Evolutionary conservation across 2,797 vertebrate species (phyloP).

Genomic region (Typhlichthys eigenmanni): DNA sequence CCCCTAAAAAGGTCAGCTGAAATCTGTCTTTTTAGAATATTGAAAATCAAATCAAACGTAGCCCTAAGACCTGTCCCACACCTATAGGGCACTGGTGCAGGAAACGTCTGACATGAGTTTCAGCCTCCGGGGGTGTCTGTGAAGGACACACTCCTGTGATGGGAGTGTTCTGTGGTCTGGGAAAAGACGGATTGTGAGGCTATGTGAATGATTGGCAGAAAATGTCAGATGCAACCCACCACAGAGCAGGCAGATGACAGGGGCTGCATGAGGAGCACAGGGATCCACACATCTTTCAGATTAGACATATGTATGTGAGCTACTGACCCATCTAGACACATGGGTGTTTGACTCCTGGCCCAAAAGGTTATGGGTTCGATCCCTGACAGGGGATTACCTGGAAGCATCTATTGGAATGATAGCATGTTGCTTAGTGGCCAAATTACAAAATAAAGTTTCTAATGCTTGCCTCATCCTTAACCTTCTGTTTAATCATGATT

Average conservation of each 20-base stretch:
- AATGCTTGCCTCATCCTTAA: slow-evolving; percentile 29
- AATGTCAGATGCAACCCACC: slow-evolving; percentile 57
- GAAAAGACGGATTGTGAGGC: background rate
- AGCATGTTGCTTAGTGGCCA: too few species aligned
- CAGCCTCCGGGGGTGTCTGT: slow-evolving; percentile 49
- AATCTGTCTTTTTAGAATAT: slow-evolving; percentile 53
- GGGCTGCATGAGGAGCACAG: slow-evolving; percentile 52
- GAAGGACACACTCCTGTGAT: slow-evolving; percentile 63
- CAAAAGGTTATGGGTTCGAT: too few species aligned
- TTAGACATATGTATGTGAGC: slow-evolving; percentile 1
- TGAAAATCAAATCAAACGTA: slow-evolving; percentile 72
- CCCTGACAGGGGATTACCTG: slow-evolving; percentile 15
- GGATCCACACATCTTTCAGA: slow-evolving; percentile 35
- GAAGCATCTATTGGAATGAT: slow-evolving; percentile 28
- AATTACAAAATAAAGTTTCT: too few species aligned
- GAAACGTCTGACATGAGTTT: slow-evolving; percentile 33
- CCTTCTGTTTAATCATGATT: slow-evolving; percentile 33
- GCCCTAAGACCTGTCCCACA: slow-evolving; percentile 47
- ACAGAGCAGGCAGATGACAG: slow-evolving; percentile 64
- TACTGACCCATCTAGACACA: slow-evolving; percentile 40
- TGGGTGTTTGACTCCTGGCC: too few species aligned
- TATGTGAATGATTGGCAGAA: slow-evolving; percentile 63
- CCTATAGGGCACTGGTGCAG: slow-evolving; percentile 42
- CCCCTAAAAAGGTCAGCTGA: slow-evolving; percentile 63
- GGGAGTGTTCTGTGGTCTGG: slow-evolving; percentile 27